These are phyloP conservation scores for Scolopax rusticola DNA, from an alignment of 2,797 vertebrate species.

Conservation along the genomic window DNA sequence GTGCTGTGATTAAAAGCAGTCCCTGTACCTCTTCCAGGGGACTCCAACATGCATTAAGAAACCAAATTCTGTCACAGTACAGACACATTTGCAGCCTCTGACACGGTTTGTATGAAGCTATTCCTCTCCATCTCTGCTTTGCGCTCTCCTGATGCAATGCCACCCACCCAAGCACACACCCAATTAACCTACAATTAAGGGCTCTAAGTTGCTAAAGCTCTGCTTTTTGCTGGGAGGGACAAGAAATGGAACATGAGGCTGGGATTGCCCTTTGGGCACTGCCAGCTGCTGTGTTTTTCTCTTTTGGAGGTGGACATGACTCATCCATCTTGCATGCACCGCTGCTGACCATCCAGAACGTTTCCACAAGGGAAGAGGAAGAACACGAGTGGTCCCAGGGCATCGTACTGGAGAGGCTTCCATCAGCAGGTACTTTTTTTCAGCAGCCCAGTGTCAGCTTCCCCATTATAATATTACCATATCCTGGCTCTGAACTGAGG, in stretches of 20 bases:
- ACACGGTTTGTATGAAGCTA: fast-evolving
- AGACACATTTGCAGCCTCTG: not conserved
- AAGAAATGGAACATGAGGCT: not conserved
- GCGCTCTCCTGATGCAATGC: not conserved
- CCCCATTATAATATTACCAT: not conserved
- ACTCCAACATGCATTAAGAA: fast-evolving
- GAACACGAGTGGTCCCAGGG: not conserved
- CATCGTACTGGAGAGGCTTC: not conserved
- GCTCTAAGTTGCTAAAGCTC: not conserved
- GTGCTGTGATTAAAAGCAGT: not conserved
- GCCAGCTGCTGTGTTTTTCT: not conserved
- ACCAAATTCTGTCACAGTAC: not conserved
- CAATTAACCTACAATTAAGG: not conserved
- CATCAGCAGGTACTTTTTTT: not conserved
- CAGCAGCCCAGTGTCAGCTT: not conserved
- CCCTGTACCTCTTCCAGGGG: not conserved
- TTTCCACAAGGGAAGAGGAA: not conserved
- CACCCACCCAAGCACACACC: not conserved
- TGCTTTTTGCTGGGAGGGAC: not conserved
- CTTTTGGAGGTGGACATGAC: fast-evolving
- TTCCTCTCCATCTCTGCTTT: not conserved
- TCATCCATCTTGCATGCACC: not conserved
- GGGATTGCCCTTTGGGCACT: not conserved
- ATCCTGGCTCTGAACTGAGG: not conserved
- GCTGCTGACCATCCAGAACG: not conserved